Evolutionary conservation across 2,888 invertebrate species (phyloP), one percentile per base, ranked within the genome.

Genomic region (Galerucella calmariensis): DNA sequence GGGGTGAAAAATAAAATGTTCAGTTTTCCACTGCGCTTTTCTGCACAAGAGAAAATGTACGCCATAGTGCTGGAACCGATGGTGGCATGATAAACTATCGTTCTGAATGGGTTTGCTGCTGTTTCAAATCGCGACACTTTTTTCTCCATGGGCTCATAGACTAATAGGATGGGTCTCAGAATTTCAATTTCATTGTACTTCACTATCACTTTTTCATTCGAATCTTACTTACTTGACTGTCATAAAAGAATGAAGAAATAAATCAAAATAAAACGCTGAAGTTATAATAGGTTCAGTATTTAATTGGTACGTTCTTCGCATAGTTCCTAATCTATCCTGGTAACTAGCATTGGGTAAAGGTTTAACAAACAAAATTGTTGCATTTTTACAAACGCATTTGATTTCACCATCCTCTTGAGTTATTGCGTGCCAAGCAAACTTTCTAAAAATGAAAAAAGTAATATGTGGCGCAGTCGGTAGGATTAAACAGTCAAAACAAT

Each of bases 191-290:
- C 8, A 41, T 41, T 41, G 8, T 41, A 41, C 35, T 9, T 41
- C 6, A 41, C 35, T 41, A 35, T 35, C 5, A 35, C 35, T 35
- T 1, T 41, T 41, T 6, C 35, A 41, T 1, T 9, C 9, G 35
- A 41, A 41, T 41, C 35, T 41, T 56, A 75, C 89, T 89, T 90
- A 94, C 94, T 92, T 94, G 78, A 94, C 89, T 9, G 94, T 91
- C 80, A 94, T 87, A 83, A 95, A 92, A 4, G 94, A 91, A 79
- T 93, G 89, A 74, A 94, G 86, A 35, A 94, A 92, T 77, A 97
- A 87, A 87, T 97, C 97, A 87, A 96, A 97, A 88, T 97, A 96
- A 87, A 97, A 97, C 6, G 94, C 94, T 0, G 94, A 92, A 59
- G 93, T 91, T 76, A 95, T 92, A 87, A 94, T 93, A 2, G 94